Base-by-base conservation (phyloP, 1,140 invertebrate species). In the Lasaia peninsularis region DNA sequence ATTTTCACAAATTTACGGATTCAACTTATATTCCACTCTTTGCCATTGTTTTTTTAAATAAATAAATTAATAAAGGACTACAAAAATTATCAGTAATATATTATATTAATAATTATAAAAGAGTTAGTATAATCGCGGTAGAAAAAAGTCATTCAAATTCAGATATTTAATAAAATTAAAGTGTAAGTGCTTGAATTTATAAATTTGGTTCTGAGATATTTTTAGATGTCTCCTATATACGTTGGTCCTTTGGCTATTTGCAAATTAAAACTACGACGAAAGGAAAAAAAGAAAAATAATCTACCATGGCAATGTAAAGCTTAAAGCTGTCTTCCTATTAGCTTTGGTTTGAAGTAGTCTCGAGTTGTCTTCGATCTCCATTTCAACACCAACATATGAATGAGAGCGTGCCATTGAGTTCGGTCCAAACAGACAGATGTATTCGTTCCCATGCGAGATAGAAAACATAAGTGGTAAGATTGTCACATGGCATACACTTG, bases 381-480 rank as follows among this genome's bases (percentile, higher is more conserved):
- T 60, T 60, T 67, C 53, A 57, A 70, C 65, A 65, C 59, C 52
- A 73, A 75, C 71, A 71, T 65, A 73, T 79, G 77, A 79, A 79
- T 77, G 71, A 79, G 72, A 66, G 62, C 67, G 65, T 59, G 51
- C 68, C 65, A 73, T 78, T 63, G 67, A 69, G 56, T 60, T 65
- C 56, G 40, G 53, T 58, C 64, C 62, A 54, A 60, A 63, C 49
- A 63, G 78, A 80, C 78, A 78, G 72, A 80, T 75, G 78, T 66
- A 72, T 71, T 73, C 68, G 67, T 74, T 80, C 69, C 74, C 73
- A 71, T 74, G 67, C 61, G 62, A 65, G 63, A 67, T 73, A 67
- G 62, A 71, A 66, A 64, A 71, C 63, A 66, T 62, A 67, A 75
- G 70, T 69, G 71, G 60, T 52, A 61, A 63, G 58, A 67, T 58